These are phyloP conservation scores for Ectemnius cavifrons DNA, from an alignment of 2,888 invertebrate genomes.

Conservation along the genomic window DNA sequence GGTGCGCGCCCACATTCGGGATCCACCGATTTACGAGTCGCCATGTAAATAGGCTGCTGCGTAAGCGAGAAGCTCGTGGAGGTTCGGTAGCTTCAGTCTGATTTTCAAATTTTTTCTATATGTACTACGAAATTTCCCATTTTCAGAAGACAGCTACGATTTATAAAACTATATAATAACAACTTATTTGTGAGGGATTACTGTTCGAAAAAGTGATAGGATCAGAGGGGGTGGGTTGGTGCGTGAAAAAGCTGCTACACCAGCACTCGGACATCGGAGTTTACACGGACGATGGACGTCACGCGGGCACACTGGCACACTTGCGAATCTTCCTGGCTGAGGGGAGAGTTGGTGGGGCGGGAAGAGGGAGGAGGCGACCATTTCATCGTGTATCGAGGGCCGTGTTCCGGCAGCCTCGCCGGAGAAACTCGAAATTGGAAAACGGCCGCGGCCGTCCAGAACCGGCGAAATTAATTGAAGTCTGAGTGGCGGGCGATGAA, in stretches of 20 bases:
- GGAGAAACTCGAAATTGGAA: conserved; percentile 69
- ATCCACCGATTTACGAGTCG: conserved; percentile 33
- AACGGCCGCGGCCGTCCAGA: conserved; percentile 60
- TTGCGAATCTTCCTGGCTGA: conserved; percentile 26
- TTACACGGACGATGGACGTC: not conserved
- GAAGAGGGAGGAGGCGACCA: conserved; percentile 24
- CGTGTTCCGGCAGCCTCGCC: conserved; percentile 51
- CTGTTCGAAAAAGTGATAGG: not conserved
- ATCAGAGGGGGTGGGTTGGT: not conserved
- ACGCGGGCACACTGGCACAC: conserved; percentile 16
- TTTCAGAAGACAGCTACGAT: no score
- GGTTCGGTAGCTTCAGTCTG: no score
- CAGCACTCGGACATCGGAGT: not conserved
- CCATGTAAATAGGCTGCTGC: conserved; percentile 13
- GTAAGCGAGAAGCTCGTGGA: no score
- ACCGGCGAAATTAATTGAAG: conserved; percentile 70
- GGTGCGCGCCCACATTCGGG: conserved; percentile 25
- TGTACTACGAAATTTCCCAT: no score
- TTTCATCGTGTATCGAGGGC: conserved; percentile 50
- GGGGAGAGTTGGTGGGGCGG: no score
- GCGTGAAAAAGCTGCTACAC: not conserved
- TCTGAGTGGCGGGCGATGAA: conserved; percentile 66
- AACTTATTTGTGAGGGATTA: no score
- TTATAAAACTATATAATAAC: no score
- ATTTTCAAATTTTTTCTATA: no score